Conservation (phyloP, 2,888 invertebrate genomes). For the Drosophila cognata region DNA sequence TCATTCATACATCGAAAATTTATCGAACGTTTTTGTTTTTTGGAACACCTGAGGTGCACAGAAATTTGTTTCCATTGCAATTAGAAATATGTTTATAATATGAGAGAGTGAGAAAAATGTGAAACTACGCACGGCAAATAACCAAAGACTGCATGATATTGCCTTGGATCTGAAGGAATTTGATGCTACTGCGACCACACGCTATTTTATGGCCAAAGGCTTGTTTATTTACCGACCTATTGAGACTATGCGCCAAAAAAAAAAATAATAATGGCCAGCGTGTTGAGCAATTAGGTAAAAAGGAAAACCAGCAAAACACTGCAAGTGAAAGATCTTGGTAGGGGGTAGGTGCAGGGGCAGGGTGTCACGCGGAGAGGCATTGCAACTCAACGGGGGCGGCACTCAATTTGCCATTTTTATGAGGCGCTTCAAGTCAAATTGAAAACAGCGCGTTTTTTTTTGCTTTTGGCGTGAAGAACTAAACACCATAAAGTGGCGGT, state of each 20-base stretch:
- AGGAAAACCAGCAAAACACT: conserved; percentile 42
- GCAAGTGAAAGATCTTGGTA: conserved; percentile 3
- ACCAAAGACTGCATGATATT: conserved; percentile 4
- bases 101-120: conserved; percentile 2
- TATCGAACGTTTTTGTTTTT: conserved; percentile 32
- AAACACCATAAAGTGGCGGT: conserved; percentile 48
- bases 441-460: conserved; percentile 51
- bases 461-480: conserved; percentile 45
- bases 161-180: conserved; percentile 40
- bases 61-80: conserved; percentile 74
- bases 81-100: conserved; percentile 55
- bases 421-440: conserved; percentile 72
- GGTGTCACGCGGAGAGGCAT: conserved; percentile 1
- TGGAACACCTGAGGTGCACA: conserved; percentile 51
- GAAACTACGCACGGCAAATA: conserved; percentile 25
- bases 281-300: conserved; percentile 69
- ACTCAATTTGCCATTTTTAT: conserved; percentile 81
- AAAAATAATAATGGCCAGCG: conserved; percentile 61
- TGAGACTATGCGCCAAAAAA: conserved; percentile 49
- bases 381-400: conserved; percentile 73
- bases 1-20: conserved; percentile 49
- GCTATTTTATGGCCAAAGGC: conserved; percentile 74
- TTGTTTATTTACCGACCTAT: conserved; percentile 63
- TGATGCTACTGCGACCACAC: conserved; percentile 54
- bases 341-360: neutral